phyloP scores from a whole-genome alignment of 1,140 invertebrate genomes.

The Nephila pilipes region DNA sequence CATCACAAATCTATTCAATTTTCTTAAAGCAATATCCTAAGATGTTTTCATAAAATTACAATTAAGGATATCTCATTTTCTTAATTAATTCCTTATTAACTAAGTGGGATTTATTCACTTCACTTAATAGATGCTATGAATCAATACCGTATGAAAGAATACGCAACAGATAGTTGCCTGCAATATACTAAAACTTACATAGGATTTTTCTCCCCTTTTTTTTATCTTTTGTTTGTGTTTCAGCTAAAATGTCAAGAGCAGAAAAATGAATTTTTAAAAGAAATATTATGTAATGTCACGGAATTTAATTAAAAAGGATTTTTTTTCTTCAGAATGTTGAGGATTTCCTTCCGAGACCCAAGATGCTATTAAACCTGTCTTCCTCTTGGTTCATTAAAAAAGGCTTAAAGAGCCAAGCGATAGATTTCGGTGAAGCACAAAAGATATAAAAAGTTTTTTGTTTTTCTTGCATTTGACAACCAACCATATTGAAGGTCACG shows the following conservation, averaged over 20 bases:
- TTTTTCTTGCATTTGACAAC: too few species aligned
- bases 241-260: not conserved
- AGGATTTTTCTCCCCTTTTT: not conserved
- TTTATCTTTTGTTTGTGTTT: not conserved
- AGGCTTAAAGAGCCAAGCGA: not conserved
- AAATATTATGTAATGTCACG: not conserved
- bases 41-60: not conserved
- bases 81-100: not conserved
- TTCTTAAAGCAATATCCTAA: not conserved
- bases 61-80: not conserved
- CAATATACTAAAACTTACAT: not conserved
- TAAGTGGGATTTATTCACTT: not conserved
- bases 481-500: too few species aligned
- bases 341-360: not conserved
- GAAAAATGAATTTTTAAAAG: not conserved
- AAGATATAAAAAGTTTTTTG: too few species aligned
- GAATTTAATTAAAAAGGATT: conserved; percentile 14
- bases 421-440: not conserved
- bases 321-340: not conserved
- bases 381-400: not conserved
- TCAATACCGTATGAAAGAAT: not conserved
- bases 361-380: not conserved
- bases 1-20: not conserved
- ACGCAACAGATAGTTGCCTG: not conserved
- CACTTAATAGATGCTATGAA: not conserved